Conservation (phyloP, 2,888 invertebrate species). For the Lepas anatifera region DNA sequence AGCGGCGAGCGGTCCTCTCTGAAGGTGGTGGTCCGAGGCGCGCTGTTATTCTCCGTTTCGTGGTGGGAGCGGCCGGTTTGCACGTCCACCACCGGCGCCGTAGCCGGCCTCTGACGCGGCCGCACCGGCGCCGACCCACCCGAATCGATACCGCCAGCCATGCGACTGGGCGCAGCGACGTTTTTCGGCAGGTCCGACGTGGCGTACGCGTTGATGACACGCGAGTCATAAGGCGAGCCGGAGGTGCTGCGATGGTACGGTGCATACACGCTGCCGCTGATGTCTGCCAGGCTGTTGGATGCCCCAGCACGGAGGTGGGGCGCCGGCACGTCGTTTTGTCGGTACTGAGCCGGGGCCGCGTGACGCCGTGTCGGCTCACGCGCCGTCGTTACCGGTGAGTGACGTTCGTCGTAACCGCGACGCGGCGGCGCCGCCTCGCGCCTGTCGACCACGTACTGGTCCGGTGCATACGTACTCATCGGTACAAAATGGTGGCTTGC, state of each 20-base stretch:
- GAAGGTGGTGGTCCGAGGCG: too few species aligned
- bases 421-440: neutral
- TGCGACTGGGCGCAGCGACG: neutral
- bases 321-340: too few species aligned
- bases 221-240: neutral
- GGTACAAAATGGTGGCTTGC: too few species aligned
- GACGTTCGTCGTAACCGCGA: neutral
- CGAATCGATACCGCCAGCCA: slow-evolving; percentile 7
- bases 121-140: neutral
- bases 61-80: too few species aligned
- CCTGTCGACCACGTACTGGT: neutral
- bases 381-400: neutral
- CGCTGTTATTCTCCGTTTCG: too few species aligned
- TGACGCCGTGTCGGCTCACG: too few species aligned
- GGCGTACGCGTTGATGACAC: slow-evolving; percentile 6
- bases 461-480: too few species aligned
- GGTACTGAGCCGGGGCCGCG: too few species aligned
- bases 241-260: neutral
- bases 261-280: neutral
- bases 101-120: neutral
- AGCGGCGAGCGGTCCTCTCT: too few species aligned
- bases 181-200: slow-evolving; percentile 4
- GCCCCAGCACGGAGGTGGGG: neutral
- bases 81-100: neutral
- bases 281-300: neutral